Evolutionary conservation across 2,797 vertebrate genomes (phyloP).

Genomic region (Erpetoichthys calabaricus): DNA sequence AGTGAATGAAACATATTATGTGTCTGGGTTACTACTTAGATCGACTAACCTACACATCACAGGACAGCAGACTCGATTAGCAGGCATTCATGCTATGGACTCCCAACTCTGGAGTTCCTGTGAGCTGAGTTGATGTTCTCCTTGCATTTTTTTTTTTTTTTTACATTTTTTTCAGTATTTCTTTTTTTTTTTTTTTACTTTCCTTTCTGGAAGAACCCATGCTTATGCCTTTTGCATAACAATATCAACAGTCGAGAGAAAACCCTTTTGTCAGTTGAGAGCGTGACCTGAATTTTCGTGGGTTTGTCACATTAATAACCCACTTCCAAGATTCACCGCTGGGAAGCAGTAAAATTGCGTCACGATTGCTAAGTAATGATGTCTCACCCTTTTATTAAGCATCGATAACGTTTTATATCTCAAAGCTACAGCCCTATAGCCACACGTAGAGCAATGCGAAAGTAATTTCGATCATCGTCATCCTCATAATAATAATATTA

Average conservation of each 20-base stretch:
- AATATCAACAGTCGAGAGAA: constrained; percentile 27
- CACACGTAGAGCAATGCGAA: no score
- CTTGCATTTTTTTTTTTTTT: background rate
- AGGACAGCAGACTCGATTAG: constrained; percentile 1
- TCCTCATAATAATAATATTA: no score
- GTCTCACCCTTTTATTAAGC: no score
- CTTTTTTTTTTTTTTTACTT: constrained; percentile 9
- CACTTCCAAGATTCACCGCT: constrained; percentile 13
- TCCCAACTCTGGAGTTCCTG: background rate
- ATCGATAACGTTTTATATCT: no score
- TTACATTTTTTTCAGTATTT: constrained; percentile 1
- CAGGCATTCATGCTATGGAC: background rate
- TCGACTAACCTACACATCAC: no score
- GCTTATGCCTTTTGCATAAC: constrained; percentile 36
- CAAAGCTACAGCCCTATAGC: no score
- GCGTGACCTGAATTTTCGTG: constrained; percentile 17
- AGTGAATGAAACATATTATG: background rate
- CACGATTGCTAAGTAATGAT: background rate
- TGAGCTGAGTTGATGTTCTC: background rate
- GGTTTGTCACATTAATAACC: constrained; percentile 2
- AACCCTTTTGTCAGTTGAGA: constrained; percentile 20
- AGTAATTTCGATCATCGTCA: no score
- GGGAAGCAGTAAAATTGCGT: constrained; percentile 29
- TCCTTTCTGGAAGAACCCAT: constrained; percentile 31
- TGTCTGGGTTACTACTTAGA: background rate